Base-by-base conservation (phyloP, 2,797 vertebrate species). In the Distichodus sexfasciatus region DNA sequence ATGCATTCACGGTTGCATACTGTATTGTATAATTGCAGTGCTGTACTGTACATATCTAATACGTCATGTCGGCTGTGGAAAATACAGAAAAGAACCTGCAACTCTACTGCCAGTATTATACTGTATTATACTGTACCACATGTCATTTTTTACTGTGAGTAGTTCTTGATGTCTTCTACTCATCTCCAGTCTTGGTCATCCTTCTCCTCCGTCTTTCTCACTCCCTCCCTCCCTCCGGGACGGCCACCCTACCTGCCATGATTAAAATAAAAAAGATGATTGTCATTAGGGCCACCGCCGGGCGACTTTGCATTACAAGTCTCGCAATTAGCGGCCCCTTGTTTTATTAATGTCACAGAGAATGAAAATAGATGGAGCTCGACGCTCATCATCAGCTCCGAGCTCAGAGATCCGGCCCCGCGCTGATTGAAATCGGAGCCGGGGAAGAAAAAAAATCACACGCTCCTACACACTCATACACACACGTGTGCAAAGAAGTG, bases 361-460 rank as follows among this genome's bases (percentile, higher is more conserved):
- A 90, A 91, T 89, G 87, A 87, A 90, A 90, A 90, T 87, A 88
- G 85, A 90, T 89, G 87, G 89, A 85, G 84, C 89, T 84, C 83
- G 84, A 84, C 90, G 88, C 87, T 88, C 89, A 51, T 65, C 62
- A 28, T 48, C n/a, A n/a, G n/a, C n/a, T n/a, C n/a, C 10, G 41
- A 53, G 53, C 51, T 60, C 26, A 6, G 69, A 71, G 72, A 61
- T 66, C 64, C 50, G 38, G 15, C 24, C n/a, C 40, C 26, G 54
- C 28, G n/a, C 46, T 69, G 68, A 72, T 76, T 72, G 61, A 74
- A 79, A 74, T 72, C 50, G 19, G 23, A 48, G 69, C 68, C 57
- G 9, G 40, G 6, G n/a, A n/a, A 24, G 40, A 36, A 55, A 62
- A 21, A 15, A 29, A 53, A 19, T 28, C 28, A 28, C 31, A 36